Percentiles rank a stretch among this genome's conserved stretches.
phyloP scores from a whole-genome alignment of 2,113 vertebrate species.

The Okapia johnstoni region DNA sequence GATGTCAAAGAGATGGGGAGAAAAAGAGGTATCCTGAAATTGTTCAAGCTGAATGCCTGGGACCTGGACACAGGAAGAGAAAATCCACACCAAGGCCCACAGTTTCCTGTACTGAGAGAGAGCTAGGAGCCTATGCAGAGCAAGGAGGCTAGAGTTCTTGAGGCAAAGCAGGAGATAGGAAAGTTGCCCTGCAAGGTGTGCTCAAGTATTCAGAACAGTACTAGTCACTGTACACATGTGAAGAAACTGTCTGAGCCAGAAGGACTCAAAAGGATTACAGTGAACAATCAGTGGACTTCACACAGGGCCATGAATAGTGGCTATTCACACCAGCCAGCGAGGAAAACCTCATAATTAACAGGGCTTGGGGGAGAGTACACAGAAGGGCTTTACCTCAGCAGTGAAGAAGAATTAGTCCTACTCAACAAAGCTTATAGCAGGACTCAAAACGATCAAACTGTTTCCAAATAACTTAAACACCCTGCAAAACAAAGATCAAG shows the following conservation, averaged over 20 bases:
- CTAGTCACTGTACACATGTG: not conserved
- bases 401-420: not conserved
- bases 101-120: not conserved
- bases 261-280: not conserved
- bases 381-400: not conserved
- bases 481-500: not conserved
- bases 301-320: not conserved
- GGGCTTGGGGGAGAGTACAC: not conserved
- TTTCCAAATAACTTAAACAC: not conserved
- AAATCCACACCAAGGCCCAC: not conserved
- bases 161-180: not conserved
- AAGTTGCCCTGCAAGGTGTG: not conserved
- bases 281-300: not conserved
- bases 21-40: not conserved
- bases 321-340: not conserved
- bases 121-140: not conserved
- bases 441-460: not conserved
- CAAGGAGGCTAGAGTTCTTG: not conserved
- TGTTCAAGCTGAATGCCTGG: not conserved
- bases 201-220: not conserved
- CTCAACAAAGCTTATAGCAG: not conserved
- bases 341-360: not conserved
- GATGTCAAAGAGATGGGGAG: not conserved
- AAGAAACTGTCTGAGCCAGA: not conserved
- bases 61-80: not conserved